Base-by-base conservation (phyloP, 92 coral and sea anemone species). In the Porites cylindrica region DNA sequence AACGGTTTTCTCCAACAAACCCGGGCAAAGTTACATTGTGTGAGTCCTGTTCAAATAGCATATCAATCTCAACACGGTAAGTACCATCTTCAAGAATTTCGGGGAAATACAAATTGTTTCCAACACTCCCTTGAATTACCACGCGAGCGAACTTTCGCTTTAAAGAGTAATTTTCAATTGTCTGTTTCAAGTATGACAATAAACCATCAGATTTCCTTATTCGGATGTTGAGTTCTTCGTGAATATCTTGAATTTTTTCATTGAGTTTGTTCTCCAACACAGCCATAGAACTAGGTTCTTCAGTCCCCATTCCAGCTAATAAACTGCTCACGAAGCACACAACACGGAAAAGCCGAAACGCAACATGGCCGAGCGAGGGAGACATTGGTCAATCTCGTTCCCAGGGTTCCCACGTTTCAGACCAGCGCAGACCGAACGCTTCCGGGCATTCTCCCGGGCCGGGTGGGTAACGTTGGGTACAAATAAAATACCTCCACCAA, bases 61-160 rank as follows among this genome's bases (percentile, higher is more conserved):
- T 78, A 78, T 86, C 90, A 23, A 86, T 79, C 76, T 86, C 90
- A 67, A 86, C 90, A 78, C 90, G 82, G 78, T 86, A 86, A 13
- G 70, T 70, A 56, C 82, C 79, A 70, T 86, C 82, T 32, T 78
- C 77, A 53, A 76, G 90, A 77, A 86, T 61, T 69, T 86, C 90
- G 79, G 90, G 84, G 29, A 86, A 66, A 78, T 77, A 86, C 69
- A 86, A 63, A 24, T 78, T 51, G 90, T 86, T 86, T 4, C 90
- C 90, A 8, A 86, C 90, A 59, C 90, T 86, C 59, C 90, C 90
- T 14, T 76, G 83, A 77, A 86, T 86, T 56, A 79, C 82, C 47
- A 86, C 72, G n/a, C 80, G 72, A 26, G 74, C 90, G 77, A 76
- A 63, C 69, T 77, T 86, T 69, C 90, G 75, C 70, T 78, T 78